Evolutionary conservation across 2,888 invertebrate species (phyloP), one percentile per base, ranked within the genome.

Genomic region (Amorpha juglandis): DNA sequence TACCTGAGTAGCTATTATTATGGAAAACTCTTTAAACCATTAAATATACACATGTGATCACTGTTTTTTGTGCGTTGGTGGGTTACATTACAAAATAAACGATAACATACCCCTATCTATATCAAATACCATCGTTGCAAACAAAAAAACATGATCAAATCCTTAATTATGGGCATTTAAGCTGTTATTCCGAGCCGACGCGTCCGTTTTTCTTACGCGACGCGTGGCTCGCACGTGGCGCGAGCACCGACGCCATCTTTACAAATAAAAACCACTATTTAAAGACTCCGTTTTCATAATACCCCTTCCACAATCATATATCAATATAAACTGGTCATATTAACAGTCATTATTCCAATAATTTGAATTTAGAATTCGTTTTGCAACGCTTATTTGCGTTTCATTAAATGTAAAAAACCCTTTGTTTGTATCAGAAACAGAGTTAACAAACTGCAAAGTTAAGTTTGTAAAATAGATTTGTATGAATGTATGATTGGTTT

Each of bases 161-260:
- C 84, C 76, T 79, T 91, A 92, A 92, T 92, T 87, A 91, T 80
- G 58, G 83, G 84, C 84, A 89, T 92, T 92, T 90, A 91, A 81
- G 84, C 80, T 86, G 88, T 91, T 88, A 91, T 92, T 92, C 85
- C 89, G 71, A 83, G 82, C 86, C 83, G 80, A 90, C 92, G 91
- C 92, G 88, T 89, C 85, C 86, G 87, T 84, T 88, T 89, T 88
- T 82, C 87, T 88, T 86, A 78, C 76, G 65, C 66, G 83, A 76
- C 92, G 91, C 92, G 92, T 90, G 92, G 73, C 89, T 64, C 69
- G 68, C 92, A 86, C 92, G 91, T 87, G 92, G 72, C 74, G 77
- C 89, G 85, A 90, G 91, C 86, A 91, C 71, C 73, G 77, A 64
- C 86, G 86, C 87, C 88, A 89, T 91, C 78, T 89, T 89, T 79